Base-by-base conservation (phyloP, 1,140 invertebrate species). In the Aphelenchoides avenae region DNA sequence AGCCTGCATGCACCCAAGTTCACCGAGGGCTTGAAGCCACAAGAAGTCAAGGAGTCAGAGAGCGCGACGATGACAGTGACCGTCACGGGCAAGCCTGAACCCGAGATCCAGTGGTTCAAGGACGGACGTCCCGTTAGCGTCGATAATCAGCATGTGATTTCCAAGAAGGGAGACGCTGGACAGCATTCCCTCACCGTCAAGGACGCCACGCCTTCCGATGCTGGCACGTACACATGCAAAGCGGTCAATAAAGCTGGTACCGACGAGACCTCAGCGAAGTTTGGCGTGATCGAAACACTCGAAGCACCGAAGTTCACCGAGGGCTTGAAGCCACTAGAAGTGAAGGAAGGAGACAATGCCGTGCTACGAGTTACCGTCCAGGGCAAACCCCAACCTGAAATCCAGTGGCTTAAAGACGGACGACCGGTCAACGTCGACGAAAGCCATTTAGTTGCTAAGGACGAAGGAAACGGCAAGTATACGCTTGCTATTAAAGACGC, bases 41-140 rank as follows among this genome's bases (percentile, higher is more conserved):
- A 48, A 0, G 44, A 71, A 37, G 61, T 70, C 30, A 60, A 60
- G 44, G 54, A 58, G 27, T 30, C 29, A 20, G 57, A 60, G n/a
- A 59, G 24, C 13, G 46, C 52, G 22, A 36, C 33, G 11, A 41
- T 60, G 24, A 39, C 53, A 15, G 18, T 18, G 18, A 57, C 13
- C 11, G 52, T 58, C 13, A n/a, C n/a, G 13, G 52, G 87, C 26
- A 89, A 88, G 72, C 88, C 89, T 0, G 82, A 87, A 65, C 68
- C 68, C n/a, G 51, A 68, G 40, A 68, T 71, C 55, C 48, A 56
- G 15, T 71, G 65, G 60, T 71, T 61, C 57, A 61, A 69, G 27
- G 59, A 68, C 34, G 61, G 51, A 5, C 55, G 53, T 22, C 64
- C 59, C 18, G 47, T 72, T 24, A 76, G 82, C 11, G 49, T 34